phyloP scores from a whole-genome alignment of 2,113 vertebrate species.

The Microtus pennsylvanicus region DNA sequence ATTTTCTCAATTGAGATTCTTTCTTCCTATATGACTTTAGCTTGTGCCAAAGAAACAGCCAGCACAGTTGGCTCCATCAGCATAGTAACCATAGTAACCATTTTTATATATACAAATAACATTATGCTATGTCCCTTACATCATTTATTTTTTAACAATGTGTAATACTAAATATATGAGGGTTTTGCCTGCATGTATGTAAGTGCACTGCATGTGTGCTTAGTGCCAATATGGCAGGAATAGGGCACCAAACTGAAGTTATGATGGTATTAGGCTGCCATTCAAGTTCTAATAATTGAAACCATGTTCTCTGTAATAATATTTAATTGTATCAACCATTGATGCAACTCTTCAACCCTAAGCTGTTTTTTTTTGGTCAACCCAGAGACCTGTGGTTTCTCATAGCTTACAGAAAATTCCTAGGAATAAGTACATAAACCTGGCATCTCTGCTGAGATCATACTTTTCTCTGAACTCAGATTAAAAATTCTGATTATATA shows the following conservation, averaged over 20 bases:
- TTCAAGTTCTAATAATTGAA: not conserved
- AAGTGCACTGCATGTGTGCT: not conserved
- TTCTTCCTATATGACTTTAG: not conserved
- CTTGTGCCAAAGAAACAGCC: not conserved
- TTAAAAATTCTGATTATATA: slow-evolving; percentile 39
- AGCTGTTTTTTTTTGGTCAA: not conserved
- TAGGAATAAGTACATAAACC: not conserved
- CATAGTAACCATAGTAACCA: not conserved
- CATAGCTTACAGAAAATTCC: not conserved
- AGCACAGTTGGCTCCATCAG: not conserved
- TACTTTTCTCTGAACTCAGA: slow-evolving; percentile 50
- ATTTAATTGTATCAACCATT: not conserved
- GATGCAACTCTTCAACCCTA: not conserved
- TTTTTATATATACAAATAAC: not conserved
- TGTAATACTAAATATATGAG: not conserved
- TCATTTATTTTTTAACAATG: not conserved
- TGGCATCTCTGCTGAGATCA: not conserved
- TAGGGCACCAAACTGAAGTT: not conserved
- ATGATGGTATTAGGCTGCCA: not conserved
- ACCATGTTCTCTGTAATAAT: not conserved
- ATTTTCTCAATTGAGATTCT: not conserved
- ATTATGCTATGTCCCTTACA: not conserved
- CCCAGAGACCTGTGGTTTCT: not conserved
- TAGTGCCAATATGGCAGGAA: not conserved
- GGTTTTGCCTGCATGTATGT: not conserved